These are phyloP conservation scores for Ascaphus truei DNA, from an alignment of 2,113 vertebrate genomes.

Conservation along the genomic window DNA sequence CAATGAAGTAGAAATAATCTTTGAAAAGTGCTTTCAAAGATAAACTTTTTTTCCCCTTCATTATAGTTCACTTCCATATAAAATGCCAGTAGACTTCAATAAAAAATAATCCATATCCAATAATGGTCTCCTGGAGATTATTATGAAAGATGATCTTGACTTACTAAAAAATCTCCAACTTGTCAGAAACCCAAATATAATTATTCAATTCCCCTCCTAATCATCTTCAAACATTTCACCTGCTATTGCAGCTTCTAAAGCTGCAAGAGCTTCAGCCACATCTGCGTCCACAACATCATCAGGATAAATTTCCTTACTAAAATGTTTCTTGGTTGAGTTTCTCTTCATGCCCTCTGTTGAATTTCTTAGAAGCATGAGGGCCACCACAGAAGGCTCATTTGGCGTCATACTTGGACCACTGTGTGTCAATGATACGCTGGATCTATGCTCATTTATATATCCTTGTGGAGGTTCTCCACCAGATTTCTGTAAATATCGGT, in stretches of 20 bases:
- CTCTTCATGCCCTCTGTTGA: neutral
- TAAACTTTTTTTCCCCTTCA: no score
- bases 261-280: constrained; percentile 87
- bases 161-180: neutral
- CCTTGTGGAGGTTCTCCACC: neutral
- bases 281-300: constrained; percentile 74
- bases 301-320: neutral
- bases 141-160: neutral
- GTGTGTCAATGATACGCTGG: neutral
- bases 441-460: neutral
- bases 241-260: constrained; percentile 86
- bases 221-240: constrained; percentile 71
- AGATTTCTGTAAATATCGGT: neutral
- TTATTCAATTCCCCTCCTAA: neutral
- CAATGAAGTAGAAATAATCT: no score
- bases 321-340: neutral
- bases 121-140: no score
- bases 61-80: no score
- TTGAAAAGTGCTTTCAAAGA: no score
- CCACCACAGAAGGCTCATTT: neutral
- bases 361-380: neutral
- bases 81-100: no score
- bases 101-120: no score
- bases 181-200: neutral
- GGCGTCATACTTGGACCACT: neutral